Evolutionary conservation across 2,888 invertebrate genomes (phyloP), one percentile per base, ranked within the genome.

Genomic region (Hydrotaea cyrtoneurina): DNA sequence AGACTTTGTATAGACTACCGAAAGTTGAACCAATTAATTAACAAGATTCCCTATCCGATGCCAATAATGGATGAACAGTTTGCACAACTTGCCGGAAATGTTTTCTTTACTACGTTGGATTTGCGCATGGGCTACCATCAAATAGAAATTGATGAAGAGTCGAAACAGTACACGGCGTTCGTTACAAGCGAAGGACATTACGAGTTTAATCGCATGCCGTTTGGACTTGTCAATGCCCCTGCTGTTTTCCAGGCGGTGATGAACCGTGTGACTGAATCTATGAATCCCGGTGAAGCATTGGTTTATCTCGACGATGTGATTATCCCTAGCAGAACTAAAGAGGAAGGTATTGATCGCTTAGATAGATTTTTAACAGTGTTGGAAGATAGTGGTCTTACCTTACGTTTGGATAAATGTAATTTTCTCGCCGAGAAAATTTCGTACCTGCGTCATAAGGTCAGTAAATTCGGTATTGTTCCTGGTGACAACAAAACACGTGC

Each of bases 291-390:
- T 7, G 80, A 85, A 36, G 74, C 86, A 1, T n/a, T 82, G 2
- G 80, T 46, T 1, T 88, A 85, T 23, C 62, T 87, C 1, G 87
- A 87, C 36, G 86, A 87, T 36, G 62, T 87, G 0, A 80, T 86
- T 1, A 85, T 88, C 8, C 82, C 86, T 0, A 87, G 84, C 31
- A 74, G 64, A 53, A 83, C 78, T 0, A 57, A 84, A 19, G 57
- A 80, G 21, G 83, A 86, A 59, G 82, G 81, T 10, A 53, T 85
- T 3, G 31, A 74, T 53, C 15, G 80, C 0, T 31, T 87, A 3
- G 26, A 81, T 10, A 74, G 77, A 3, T 83, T 86, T 59, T 53
- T 86, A 17, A 39, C 50, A 83, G 0, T 74, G 81, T 10, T 31
- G 31, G 39, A 74, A 2, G 43, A 76, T 26, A 31, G 10, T 76